Conservation (phyloP, 2,797 vertebrate genomes). For the Microctenopoma lineatum region DNA sequence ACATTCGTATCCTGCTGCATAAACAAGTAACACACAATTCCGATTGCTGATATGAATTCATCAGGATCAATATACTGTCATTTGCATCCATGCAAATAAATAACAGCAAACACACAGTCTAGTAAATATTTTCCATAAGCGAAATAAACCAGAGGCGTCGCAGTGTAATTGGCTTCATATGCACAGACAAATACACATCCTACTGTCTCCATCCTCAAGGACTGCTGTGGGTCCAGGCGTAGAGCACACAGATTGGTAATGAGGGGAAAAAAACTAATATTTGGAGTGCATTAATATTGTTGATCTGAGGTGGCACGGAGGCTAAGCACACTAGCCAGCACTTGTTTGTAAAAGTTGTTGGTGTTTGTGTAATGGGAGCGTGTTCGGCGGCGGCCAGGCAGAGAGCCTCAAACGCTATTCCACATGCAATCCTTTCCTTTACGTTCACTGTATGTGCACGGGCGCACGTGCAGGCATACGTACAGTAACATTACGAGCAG, state of each 20-base stretch:
- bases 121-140: slow-evolving; percentile 25
- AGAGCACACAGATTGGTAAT: slow-evolving; percentile 67
- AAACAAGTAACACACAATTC: slow-evolving; percentile 60
- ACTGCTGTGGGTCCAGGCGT: slow-evolving; percentile 62
- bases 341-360: slow-evolving; percentile 65
- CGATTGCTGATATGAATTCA: slow-evolving; percentile 47
- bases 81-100: slow-evolving; percentile 57
- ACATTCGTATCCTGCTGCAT: slow-evolving; percentile 57
- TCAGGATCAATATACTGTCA: slow-evolving; percentile 48
- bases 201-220: slow-evolving; percentile 61
- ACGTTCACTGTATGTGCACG: slow-evolving; percentile 35
- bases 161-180: slow-evolving; percentile 49
- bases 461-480: slow-evolving; percentile 12
- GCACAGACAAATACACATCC: slow-evolving; percentile 46
- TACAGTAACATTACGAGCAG: background rate
- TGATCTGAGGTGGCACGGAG: slow-evolving; percentile 69
- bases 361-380: slow-evolving; percentile 50
- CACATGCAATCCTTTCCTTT: slow-evolving; percentile 47
- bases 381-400: slow-evolving; percentile 31
- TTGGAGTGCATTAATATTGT: slow-evolving; percentile 78
- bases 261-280: slow-evolving; percentile 74
- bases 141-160: slow-evolving; percentile 34
- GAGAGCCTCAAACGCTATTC: slow-evolving; percentile 49
- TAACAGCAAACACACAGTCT: slow-evolving; percentile 31
- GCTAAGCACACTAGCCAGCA: slow-evolving; percentile 51